A percentile compares a stretch with the other conserved stretches of the same genome.
These are phyloP conservation scores for Pachyuromys duprasi DNA, from an alignment of 2,797 vertebrate species.

Conservation along the genomic window DNA sequence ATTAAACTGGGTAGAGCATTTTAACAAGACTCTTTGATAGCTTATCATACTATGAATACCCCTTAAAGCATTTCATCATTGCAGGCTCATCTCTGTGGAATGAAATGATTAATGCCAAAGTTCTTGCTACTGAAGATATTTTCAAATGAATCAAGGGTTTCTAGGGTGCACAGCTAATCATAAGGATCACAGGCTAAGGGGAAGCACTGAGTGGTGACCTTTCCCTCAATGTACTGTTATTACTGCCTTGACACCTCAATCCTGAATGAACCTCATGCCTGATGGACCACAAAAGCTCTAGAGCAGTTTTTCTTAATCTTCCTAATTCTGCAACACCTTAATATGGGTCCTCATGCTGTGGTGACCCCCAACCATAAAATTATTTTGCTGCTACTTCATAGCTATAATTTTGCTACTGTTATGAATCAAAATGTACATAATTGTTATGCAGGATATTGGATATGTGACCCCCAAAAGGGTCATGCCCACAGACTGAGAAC, in stretches of 20 bases:
- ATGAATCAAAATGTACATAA: not conserved
- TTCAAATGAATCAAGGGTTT: not conserved
- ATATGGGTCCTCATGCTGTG: not conserved
- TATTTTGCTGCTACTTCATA: not conserved
- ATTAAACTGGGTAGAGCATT: not conserved
- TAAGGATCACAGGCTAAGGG: not conserved
- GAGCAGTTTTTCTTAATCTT: not conserved
- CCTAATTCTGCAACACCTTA: not conserved
- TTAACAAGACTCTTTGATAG: not conserved
- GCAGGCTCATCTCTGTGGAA: not conserved
- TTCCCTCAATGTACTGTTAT: not conserved
- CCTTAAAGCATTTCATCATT: not conserved
- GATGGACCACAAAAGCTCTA: not conserved
- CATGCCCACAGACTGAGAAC: not conserved
- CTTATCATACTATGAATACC: not conserved
- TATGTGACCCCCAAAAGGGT: not conserved
- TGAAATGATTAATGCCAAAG: not conserved
- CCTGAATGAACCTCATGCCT: not conserved
- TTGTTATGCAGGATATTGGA: not conserved
- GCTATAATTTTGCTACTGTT: not conserved
- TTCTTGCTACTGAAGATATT: not conserved
- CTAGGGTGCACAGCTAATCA: not conserved
- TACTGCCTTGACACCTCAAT: not conserved
- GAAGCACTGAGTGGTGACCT: not conserved
- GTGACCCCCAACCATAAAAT: not conserved